Base-by-base conservation (phyloP, 2,113 vertebrate genomes). In the Onychostruthus taczanowskii region DNA sequence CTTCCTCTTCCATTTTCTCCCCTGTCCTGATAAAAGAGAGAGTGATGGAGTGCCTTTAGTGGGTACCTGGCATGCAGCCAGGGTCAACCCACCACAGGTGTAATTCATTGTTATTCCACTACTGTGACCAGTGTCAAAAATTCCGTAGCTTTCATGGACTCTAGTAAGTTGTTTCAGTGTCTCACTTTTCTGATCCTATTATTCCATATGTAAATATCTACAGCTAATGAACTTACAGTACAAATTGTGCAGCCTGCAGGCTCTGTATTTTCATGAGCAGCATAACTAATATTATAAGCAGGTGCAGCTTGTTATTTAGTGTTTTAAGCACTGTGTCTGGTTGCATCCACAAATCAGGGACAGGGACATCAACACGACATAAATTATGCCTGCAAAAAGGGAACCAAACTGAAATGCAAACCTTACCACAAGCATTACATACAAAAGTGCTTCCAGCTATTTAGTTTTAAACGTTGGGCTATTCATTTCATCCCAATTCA, bases 281-380 rank as follows among this genome's bases (percentile, higher is more conserved):
- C 39, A 41, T 73, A 93, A 50, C 59, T 76, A 11, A 46, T 13
- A 62, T 91, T 90, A 81, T 82, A 94, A 91, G 46, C 80, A 92
- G 77, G 43, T 89, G 35, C 49, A 91, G 49, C 72, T 96, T 79
- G 31, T 91, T 94, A 82, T 87, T 92, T 88, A 69, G 72, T 74
- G 59, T 81, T 93, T 85, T 93, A 86, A 88, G 52, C 33, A 56
- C 46, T 74, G 33, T 9, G 13, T 79, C 67, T 90, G 84, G 53
- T 88, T 93, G 14, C 39, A 94, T 84, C 50, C 63, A 86, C 73
- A 83, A 92, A 84, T 67, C 73, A 44, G 2, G 41, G 66, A 41
- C 52, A 35, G 20, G 70, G 63, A 72, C 64, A 87, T 70, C 50
- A 69, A 84, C 82, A 52, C 58, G 64, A 59, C 56, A 78, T 41